These are phyloP conservation scores for Sinella curviseta DNA, from an alignment of 1,140 invertebrate genomes.

Conservation along the genomic window DNA sequence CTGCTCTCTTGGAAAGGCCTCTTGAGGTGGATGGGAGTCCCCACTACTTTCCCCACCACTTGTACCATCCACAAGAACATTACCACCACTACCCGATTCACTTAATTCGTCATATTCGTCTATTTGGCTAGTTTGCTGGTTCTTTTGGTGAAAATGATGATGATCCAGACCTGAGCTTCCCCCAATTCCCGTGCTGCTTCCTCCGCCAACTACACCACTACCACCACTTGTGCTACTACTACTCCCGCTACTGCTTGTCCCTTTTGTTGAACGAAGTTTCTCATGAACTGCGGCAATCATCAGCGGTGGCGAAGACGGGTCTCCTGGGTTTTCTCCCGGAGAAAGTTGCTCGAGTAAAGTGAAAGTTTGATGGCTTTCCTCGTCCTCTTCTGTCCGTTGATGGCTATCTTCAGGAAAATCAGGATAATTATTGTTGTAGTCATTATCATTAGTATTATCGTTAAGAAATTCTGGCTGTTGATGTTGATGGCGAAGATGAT, in stretches of 20 bases:
- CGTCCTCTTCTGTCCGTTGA: not conserved
- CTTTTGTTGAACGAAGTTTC: not conserved
- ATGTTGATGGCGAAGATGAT: not conserved
- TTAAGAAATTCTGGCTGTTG: not conserved
- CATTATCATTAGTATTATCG: not conserved
- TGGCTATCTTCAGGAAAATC: not conserved
- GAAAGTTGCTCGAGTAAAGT: not conserved
- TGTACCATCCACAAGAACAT: not conserved
- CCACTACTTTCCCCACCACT: not conserved
- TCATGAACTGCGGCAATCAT: not conserved
- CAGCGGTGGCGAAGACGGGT: not conserved
- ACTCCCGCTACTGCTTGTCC: not conserved
- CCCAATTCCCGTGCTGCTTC: not conserved
- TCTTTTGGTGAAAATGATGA: not conserved
- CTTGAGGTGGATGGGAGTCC: not conserved
- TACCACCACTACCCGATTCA: not conserved
- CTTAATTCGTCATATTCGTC: not conserved
- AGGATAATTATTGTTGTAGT: not conserved
- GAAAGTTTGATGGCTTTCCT: not conserved
- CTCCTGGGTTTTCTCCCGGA: not conserved
- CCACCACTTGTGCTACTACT: not conserved
- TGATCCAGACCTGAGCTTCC: not conserved
- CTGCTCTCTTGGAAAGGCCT: slow-evolving; percentile 48
- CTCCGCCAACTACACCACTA: not conserved
- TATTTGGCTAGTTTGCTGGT: not conserved